Conservation (phyloP, 1,140 invertebrate species). For the Dolichoris vasculosae region DNA sequence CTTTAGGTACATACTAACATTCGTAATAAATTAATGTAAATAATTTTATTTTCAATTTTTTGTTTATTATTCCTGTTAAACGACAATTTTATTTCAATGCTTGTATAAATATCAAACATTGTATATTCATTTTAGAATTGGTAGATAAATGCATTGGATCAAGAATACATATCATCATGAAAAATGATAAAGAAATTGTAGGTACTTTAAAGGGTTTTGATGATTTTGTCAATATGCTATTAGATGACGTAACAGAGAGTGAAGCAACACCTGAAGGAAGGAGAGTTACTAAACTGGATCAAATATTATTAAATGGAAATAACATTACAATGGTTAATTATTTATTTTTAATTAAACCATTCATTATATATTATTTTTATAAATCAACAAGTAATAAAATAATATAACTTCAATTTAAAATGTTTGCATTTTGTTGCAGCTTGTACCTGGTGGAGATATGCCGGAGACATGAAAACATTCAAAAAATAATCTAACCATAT, state of each 20-base stretch:
- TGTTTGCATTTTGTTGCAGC: constrained; percentile 72
- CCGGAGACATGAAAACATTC: constrained; percentile 74
- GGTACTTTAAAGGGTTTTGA: constrained; percentile 98
- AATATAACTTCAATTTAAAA: constrained; percentile 4
- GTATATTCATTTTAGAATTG: constrained; percentile 83
- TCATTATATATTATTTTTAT: constrained; percentile 20
- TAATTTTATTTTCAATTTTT: background rate
- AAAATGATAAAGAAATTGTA: constrained; percentile 99
- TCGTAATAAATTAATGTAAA: background rate
- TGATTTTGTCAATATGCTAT: constrained; percentile 98
- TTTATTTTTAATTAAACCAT: constrained; percentile 11
- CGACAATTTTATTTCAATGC: background rate
- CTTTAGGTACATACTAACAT: constrained; percentile 75
- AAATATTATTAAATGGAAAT: constrained; percentile 98
- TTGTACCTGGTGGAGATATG: constrained; percentile 82
- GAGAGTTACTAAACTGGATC: constrained; percentile 96
- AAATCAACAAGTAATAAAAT: background rate
- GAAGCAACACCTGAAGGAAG: constrained; percentile 98
- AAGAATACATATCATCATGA: constrained; percentile 99
- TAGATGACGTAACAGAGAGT: constrained; percentile 95
- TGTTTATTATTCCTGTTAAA: background rate
- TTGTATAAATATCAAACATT: background rate
- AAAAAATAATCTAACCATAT: constrained; percentile 31
- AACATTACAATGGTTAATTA: constrained; percentile 96
- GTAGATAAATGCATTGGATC: constrained; percentile 99